These are phyloP conservation scores for Melanotaenia pygmaea DNA, from an alignment of 2,797 vertebrate genomes.

Conservation along the genomic window DNA sequence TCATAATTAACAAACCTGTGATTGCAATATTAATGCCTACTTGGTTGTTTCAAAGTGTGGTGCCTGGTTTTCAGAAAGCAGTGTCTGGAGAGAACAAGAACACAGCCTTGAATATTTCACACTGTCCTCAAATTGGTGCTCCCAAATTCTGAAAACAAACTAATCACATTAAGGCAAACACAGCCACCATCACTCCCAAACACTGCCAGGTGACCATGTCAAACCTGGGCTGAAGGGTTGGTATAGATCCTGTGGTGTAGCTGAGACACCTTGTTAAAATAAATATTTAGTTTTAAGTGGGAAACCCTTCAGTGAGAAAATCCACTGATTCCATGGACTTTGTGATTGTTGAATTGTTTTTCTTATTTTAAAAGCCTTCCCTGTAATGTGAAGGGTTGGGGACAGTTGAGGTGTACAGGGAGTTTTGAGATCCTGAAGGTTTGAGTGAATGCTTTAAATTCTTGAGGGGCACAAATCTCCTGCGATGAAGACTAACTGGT, in stretches of 20 bases:
- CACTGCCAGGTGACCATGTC: background rate
- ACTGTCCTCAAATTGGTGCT: constrained; percentile 4
- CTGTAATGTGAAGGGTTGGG: background rate
- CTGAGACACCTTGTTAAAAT: background rate
- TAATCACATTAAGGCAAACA: constrained; percentile 37
- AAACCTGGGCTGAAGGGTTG: background rate
- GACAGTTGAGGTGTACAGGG: background rate
- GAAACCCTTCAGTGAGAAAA: constrained; percentile 14
- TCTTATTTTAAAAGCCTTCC: constrained; percentile 17
- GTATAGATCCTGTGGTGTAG: background rate
- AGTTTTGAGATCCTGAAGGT: constrained; percentile 12
- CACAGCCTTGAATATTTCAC: constrained; percentile 14
- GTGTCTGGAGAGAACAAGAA: constrained; percentile 20
- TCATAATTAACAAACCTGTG: constrained; percentile 67
- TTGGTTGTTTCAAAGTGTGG: constrained; percentile 51
- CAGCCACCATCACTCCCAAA: background rate
- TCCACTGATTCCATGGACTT: constrained; percentile 11
- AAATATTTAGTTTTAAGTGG: constrained; percentile 6
- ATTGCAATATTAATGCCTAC: constrained; percentile 63
- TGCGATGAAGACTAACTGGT: constrained; percentile 40
- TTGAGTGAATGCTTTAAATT: constrained; percentile 50
- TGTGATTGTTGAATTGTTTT: constrained; percentile 6
- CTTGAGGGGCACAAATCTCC: constrained; percentile 53
- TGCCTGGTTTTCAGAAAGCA: constrained; percentile 40
- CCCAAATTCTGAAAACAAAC: constrained; percentile 17